Percentiles rank a stretch among this genome's conserved stretches.
These are phyloP conservation scores for Drosophila sordidula DNA, from an alignment of 2,888 invertebrate species.

Conservation along the genomic window DNA sequence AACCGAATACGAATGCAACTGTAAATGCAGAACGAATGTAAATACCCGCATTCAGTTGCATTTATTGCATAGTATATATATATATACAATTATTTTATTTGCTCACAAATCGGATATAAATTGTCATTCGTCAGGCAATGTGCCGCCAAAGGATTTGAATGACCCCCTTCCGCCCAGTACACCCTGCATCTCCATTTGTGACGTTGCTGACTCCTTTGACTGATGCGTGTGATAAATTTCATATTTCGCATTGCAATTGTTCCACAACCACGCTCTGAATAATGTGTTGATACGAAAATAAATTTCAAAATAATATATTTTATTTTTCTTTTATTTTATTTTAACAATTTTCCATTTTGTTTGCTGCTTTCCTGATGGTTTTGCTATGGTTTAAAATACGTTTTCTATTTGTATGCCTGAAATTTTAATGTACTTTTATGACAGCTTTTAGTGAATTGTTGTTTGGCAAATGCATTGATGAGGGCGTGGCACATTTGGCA, in stretches of 20 bases:
- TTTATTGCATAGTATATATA: neutral
- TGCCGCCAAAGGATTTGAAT: conserved; percentile 16
- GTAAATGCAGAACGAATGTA: conserved; percentile 11
- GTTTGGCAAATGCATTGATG: neutral
- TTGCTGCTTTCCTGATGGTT: conserved; percentile 8
- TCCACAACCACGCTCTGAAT: conserved; percentile 38
- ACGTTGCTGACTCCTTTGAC: conserved; percentile 26
- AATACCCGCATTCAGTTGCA: conserved; percentile 20
- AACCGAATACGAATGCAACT: conserved; percentile 9
- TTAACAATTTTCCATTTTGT: conserved; percentile 29
- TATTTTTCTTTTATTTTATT: conserved; percentile 16
- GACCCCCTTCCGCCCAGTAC: too few species aligned
- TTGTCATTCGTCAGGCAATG: conserved; percentile 75
- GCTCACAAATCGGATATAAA: conserved; percentile 69
- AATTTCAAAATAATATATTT: conserved; percentile 30
- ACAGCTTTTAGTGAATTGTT: conserved; percentile 5
- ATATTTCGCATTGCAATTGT: conserved; percentile 48
- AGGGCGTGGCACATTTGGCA: conserved; percentile 19
- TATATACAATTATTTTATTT: neutral
- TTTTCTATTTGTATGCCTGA: conserved; percentile 34
- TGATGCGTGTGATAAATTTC: conserved; percentile 44
- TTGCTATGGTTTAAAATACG: conserved; percentile 23
- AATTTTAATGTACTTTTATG: conserved; percentile 66
- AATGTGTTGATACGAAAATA: conserved; percentile 59
- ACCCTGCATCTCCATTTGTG: neutral